Conservation (phyloP, 2,888 invertebrate species). For the Desoria tigrina region DNA sequence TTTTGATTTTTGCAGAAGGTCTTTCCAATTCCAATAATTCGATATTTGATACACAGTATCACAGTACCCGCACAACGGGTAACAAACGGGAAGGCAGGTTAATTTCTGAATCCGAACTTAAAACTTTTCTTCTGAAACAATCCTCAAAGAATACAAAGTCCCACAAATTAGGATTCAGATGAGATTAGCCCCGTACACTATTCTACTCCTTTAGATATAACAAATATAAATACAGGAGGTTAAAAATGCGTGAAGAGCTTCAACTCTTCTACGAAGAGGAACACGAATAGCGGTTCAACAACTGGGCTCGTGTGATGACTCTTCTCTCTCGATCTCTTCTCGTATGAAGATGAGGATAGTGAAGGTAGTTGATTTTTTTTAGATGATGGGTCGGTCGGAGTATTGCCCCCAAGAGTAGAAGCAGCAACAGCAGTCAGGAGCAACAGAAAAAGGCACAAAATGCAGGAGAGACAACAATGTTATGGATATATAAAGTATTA, state of each 20-base stretch:
- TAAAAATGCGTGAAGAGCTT: conserved; percentile 16
- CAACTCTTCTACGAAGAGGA: conserved; percentile 3
- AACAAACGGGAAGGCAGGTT: too few relatives aligned
- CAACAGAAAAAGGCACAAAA: conserved; percentile 10
- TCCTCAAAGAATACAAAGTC: neutral
- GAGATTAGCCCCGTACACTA: conserved; percentile 9
- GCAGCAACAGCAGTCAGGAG: conserved; percentile 3
- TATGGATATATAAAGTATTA: conserved; percentile 2
- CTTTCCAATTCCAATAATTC: neutral
- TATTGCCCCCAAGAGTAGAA: conserved; percentile 18
- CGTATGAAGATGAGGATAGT: neutral
- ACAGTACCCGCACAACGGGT: too few relatives aligned
- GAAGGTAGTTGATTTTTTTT: conserved; percentile 4
- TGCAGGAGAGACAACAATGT: conserved; percentile 14
- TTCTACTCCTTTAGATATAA: neutral
- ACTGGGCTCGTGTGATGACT: conserved; percentile 14
- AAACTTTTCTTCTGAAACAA: neutral
- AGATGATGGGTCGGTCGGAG: conserved; percentile 17
- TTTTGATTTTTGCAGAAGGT: too few relatives aligned
- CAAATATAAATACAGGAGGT: neutral
- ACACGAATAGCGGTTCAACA: conserved; percentile 27
- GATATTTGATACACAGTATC: neutral
- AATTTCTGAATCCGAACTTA: too few relatives aligned
- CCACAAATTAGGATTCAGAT: neutral
- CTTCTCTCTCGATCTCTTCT: conserved; percentile 1